These are phyloP conservation scores for Heliopora coerulea DNA, from an alignment of 92 coral and sea anemone species.

Conservation along the genomic window DNA sequence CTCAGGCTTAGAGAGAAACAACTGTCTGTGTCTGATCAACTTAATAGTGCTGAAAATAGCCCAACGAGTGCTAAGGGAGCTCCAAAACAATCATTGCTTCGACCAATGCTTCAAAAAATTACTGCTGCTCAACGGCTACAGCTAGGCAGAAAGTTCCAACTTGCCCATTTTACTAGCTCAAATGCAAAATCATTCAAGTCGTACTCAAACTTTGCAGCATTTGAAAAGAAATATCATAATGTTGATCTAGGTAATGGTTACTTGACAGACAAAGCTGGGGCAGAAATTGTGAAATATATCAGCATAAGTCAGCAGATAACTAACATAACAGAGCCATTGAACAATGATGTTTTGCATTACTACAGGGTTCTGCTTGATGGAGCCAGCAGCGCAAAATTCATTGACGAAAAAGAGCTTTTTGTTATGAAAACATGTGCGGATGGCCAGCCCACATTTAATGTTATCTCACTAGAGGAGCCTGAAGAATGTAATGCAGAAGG, in stretches of 20 bases:
- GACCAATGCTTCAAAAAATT: conserved; percentile 18
- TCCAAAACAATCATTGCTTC: conserved; percentile 31
- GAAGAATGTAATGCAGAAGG: conserved; percentile 32
- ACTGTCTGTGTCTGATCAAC: conserved; percentile 25
- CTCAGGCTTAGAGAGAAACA: conserved; percentile 25
- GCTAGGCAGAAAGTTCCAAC: conserved; percentile 31
- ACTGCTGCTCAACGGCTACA: conserved; percentile 18
- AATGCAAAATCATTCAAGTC: conserved; percentile 27
- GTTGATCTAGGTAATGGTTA: conserved; percentile 31
- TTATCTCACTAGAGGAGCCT: conserved; percentile 30
- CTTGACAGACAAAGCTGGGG: conserved; percentile 18
- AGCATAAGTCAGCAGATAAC: conserved; percentile 28
- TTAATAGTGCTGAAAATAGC: conserved; percentile 15
- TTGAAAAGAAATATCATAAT: conserved; percentile 21
- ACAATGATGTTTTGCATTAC: conserved; percentile 26
- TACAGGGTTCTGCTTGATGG: conserved; percentile 41
- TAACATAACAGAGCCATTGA: conserved; percentile 31
- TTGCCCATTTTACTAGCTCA: conserved; percentile 33
- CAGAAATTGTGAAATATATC: conserved; percentile 35
- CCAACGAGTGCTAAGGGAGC: conserved; percentile 19
- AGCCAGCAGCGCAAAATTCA: conserved; percentile 35
- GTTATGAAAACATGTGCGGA: conserved; percentile 26
- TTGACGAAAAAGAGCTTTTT: conserved; percentile 35
- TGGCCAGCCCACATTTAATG: conserved; percentile 27
- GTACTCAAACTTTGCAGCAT: conserved; percentile 24